Evolutionary conservation across 1,140 invertebrate species (phyloP).

Genomic region (Lordiphosa mommai): DNA sequence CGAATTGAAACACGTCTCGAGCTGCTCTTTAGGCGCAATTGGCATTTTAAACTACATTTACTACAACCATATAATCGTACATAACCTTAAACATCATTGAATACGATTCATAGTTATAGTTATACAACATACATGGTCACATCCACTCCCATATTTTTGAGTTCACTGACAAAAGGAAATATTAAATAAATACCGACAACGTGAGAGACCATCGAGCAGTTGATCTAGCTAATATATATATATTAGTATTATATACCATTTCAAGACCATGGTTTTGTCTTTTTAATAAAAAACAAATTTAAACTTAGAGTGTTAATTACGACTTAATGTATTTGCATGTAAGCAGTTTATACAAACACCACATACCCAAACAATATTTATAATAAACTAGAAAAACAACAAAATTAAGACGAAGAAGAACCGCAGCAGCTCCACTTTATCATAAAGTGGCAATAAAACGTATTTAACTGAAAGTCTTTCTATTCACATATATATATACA

Average conservation of each 20-base stretch:
- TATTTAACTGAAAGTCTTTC: slow-evolving; percentile 43
- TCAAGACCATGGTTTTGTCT: slow-evolving; percentile 43
- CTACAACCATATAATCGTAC: slow-evolving; percentile 15
- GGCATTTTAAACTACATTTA: slow-evolving; percentile 65
- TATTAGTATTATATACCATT: slow-evolving; percentile 26
- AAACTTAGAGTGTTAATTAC: slow-evolving; percentile 49
- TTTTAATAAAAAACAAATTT: slow-evolving; percentile 50
- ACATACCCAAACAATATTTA: slow-evolving; percentile 4
- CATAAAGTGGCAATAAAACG: slow-evolving; percentile 25
- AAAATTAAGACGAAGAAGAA: slow-evolving; percentile 12
- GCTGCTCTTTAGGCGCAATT: slow-evolving; percentile 46
- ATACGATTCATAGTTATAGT: slow-evolving; percentile 35
- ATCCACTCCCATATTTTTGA: slow-evolving; percentile 6
- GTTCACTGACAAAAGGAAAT: not conserved
- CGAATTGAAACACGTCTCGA: slow-evolving; percentile 6
- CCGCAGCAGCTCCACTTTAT: slow-evolving; percentile 6
- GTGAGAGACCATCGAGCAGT: slow-evolving; percentile 2
- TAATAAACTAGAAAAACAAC: slow-evolving; percentile 5
- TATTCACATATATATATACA: slow-evolving; percentile 54
- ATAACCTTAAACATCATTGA: slow-evolving; percentile 25
- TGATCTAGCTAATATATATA: slow-evolving; percentile 8
- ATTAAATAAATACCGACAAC: not conserved
- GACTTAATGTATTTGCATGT: slow-evolving; percentile 43
- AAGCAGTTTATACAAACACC: slow-evolving; percentile 38
- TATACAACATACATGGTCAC: slow-evolving; percentile 15